phyloP scores from a whole-genome alignment of 2,888 invertebrate species.

The Cancer borealis region DNA sequence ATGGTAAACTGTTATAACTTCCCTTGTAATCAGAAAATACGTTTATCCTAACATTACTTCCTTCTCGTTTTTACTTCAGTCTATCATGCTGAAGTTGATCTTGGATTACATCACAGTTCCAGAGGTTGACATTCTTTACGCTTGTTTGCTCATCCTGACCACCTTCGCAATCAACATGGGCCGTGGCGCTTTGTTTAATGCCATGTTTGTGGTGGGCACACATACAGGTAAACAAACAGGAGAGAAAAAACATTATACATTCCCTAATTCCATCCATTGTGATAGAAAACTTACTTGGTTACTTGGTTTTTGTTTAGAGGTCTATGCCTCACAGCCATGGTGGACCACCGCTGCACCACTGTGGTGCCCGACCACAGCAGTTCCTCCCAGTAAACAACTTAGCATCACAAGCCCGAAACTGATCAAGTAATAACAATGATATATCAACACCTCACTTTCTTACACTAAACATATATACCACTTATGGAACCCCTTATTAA shows the following conservation, averaged over 20 bases:
- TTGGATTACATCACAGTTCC: slow-evolving; percentile 78
- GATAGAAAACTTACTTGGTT: too few species aligned
- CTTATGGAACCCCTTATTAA: background rate
- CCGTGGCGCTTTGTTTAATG: slow-evolving; percentile 79
- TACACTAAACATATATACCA: too few species aligned
- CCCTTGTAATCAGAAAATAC: background rate
- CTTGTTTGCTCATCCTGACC: slow-evolving; percentile 79
- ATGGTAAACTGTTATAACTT: background rate
- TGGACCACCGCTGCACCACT: too few species aligned
- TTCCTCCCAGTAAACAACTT: too few species aligned
- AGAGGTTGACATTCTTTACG: slow-evolving; percentile 78
- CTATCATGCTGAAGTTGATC: slow-evolving; percentile 78
- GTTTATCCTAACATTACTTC: background rate
- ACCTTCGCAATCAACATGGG: slow-evolving; percentile 79
- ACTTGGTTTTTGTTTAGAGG: too few species aligned
- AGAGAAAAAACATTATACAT: too few species aligned
- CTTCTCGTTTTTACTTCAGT: slow-evolving; percentile 68
- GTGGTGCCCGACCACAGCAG: too few species aligned
- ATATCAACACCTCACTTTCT: too few species aligned
- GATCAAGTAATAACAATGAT: too few species aligned
- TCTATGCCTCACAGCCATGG: too few species aligned
- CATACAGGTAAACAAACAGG: slow-evolving; percentile 78
- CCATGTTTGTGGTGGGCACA: slow-evolving; percentile 79
- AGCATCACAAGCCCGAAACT: too few species aligned
- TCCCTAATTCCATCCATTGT: too few species aligned